phyloP scores from a whole-genome alignment of 1,140 invertebrate species.

The Popillia japonica region DNA sequence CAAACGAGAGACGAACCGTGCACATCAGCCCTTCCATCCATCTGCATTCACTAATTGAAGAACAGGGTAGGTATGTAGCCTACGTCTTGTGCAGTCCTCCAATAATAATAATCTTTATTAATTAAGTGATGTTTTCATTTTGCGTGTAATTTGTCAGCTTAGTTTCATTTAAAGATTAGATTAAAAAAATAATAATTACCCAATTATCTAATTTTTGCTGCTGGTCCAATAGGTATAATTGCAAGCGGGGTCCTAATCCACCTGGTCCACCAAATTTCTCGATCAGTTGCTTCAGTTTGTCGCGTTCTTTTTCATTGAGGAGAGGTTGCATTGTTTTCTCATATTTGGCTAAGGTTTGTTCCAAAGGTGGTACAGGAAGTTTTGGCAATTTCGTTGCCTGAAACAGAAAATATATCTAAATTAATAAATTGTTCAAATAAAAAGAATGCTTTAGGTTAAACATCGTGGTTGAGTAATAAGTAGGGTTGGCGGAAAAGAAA shows the following conservation, averaged over 20 bases:
- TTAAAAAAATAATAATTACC: constrained; percentile 69
- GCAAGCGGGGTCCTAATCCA: constrained; percentile 83
- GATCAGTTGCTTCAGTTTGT: constrained; percentile 75
- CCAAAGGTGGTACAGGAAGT: constrained; percentile 89
- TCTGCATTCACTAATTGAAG: constrained; percentile 36
- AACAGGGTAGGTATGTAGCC: neutral
- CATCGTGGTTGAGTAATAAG: no score
- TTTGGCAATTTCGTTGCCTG: constrained; percentile 81
- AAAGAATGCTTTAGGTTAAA: no score
- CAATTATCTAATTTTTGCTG: constrained; percentile 89
- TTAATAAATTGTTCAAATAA: no score
- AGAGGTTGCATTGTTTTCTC: constrained; percentile 86
- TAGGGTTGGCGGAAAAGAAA: no score
- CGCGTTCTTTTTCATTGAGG: constrained; percentile 74
- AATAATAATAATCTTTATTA: constrained; percentile 26
- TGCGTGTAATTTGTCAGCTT: neutral
- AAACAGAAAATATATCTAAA: no score
- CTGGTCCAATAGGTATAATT: constrained; percentile 81
- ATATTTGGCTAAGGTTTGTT: constrained; percentile 89
- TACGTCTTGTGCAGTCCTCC: neutral
- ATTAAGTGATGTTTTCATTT: constrained; percentile 36
- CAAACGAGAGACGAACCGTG: constrained; percentile 6
- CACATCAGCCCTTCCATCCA: constrained; percentile 28
- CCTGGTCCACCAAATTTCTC: constrained; percentile 75
- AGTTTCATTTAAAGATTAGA: neutral